Base-by-base conservation (phyloP, 2,888 invertebrate genomes). In the Acleris sparsana region DNA sequence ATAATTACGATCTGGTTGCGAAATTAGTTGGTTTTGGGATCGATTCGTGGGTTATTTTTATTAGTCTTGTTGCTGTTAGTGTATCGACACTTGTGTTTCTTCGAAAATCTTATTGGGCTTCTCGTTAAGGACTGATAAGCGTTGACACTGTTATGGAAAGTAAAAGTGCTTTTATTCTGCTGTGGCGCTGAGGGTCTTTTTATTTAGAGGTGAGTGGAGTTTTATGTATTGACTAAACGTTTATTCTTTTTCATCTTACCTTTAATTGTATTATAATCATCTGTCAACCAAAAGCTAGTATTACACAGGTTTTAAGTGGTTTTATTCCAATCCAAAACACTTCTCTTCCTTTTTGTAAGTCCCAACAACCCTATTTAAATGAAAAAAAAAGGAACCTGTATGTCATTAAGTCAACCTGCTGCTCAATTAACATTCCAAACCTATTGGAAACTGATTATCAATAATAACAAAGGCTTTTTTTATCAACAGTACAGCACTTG, bases 1-100 rank as follows among this genome's bases (percentile, higher is more conserved):
- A 80, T 78, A 87, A 89, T 86, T 77, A 87, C 71, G 78, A 80
- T 57, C 75, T 83, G 78, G 73, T 88, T 76, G 78, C 72, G 67
- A 76, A 84, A 85, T 80, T 90, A 78, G 71, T 80, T 72, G 75
- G 80, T 80, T 76, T 78, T 76, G 76, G 80, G 73, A 73, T 73
- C 71, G 75, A 77, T 77, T 83, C 76, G 75, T 79, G 82, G 79
- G 71, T 76, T 74, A 73, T 80, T 71, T 66, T 83, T 71, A 76
- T 80, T 80, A 78, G 77, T 77, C 67, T 83, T 72, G 71, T 82
- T 69, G 64, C 81, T 68, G 69, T 82, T 73, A 74, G 80, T 75
- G 73, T 76, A 57, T 71, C 78, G 61, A 71, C 83, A 62, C 67
- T 82, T 62, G 72, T 72, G 70, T 70, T 72, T 76, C 69, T 70